Conservation (phyloP, 2,113 vertebrate species). For the Talpa occidentalis region DNA sequence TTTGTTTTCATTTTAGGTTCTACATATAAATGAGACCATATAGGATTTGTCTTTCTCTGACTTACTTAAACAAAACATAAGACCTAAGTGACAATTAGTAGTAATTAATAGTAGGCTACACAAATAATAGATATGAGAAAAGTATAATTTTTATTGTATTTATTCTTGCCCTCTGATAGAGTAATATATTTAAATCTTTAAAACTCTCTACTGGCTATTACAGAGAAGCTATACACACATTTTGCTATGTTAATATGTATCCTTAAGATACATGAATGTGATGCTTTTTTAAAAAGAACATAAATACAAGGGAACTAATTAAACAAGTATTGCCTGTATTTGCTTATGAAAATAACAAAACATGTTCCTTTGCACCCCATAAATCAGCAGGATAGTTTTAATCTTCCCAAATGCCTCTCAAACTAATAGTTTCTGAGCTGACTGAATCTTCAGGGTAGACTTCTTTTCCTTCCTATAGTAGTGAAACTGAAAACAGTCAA, state of each 20-base stretch:
- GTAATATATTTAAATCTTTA: not conserved
- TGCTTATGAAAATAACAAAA: not conserved
- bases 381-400: not conserved
- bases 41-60: not conserved
- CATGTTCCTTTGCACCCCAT: not conserved
- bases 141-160: not conserved
- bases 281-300: not conserved
- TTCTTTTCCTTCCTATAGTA: not conserved
- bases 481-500: not conserved
- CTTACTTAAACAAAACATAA: constrained; percentile 5
- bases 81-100: not conserved
- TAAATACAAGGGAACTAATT: not conserved
- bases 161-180: not conserved
- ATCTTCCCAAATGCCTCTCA: not conserved
- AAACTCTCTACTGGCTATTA: not conserved
- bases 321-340: not conserved
- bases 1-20: not conserved
- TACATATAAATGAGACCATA: not conserved
- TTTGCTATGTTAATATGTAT: not conserved
- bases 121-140: not conserved
- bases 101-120: not conserved
- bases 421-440: not conserved
- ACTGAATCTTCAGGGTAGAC: not conserved
- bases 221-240: not conserved
- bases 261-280: not conserved